Evolutionary conservation across 2,888 invertebrate genomes (phyloP), one percentile per base, ranked within the genome.

Genomic region (Pimpla rufipes): DNA sequence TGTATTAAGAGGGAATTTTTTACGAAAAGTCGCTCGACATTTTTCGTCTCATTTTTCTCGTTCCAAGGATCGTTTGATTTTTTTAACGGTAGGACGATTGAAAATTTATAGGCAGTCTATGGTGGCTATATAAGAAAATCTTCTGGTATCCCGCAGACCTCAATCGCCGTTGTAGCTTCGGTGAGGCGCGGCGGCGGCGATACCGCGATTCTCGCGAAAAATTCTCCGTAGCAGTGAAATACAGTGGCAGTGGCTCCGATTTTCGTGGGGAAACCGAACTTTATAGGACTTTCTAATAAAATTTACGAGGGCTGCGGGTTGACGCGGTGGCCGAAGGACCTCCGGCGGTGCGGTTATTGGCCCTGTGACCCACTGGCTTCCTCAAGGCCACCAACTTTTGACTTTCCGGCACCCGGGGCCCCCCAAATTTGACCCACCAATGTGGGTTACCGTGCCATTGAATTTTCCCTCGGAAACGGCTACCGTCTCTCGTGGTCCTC

Each of bases 391-490:
- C 55, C 52, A 52, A 64, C 47, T 70, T 75, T 79, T 75, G 57
- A 74, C 47, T 37, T 70, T 45, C 66, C 23, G 21, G 5, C n/a
- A 42, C 42, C 29, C 29, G 29, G 42, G 42, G 6, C 8, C 66
- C 81, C 81, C 81, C 68, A 77, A 78, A 80, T 85, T 84, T 83
- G 77, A 83, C 79, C 81, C 57, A 68, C 79, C 83, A 83, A 85
- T 86, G 85, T 85, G 85, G 85, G 85, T 86, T 86, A 86, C 85
- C 83, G 79, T 84, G 84, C 79, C 83, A 84, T 84, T 80, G 73
- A 83, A 79, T 62, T 80, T 84, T 68, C 80, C 47, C 47, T 81
- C 57, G 40, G 35, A 83, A 83, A 77, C 64, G 21, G 77, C 80
- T 83, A 78, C 83, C 62, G 77, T 77, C 13, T 40, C 3, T 40